Conservation (phyloP, 1,140 invertebrate genomes). For the Nasonia giraulti region DNA sequence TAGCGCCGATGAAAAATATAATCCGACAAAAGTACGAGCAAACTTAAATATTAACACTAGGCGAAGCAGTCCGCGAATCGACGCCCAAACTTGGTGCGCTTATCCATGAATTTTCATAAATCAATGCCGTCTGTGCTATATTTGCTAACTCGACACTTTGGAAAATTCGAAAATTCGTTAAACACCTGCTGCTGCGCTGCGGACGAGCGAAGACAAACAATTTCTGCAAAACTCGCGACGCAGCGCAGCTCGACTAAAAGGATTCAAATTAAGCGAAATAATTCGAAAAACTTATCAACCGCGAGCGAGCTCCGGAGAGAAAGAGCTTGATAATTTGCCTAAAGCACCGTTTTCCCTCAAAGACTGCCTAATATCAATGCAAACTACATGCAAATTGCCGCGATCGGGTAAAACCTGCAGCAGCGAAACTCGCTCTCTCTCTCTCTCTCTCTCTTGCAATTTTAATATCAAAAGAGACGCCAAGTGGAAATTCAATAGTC, state of each 20-base stretch:
- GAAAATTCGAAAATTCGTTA: no score
- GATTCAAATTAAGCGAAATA: neutral
- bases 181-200: no score
- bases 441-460: neutral
- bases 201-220: no score
- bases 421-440: neutral
- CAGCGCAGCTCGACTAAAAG: no score
- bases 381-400: neutral
- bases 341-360: neutral
- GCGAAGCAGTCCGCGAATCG: no score
- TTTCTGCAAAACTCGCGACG: neutral
- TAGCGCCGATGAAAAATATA: no score
- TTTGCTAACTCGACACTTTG: no score
- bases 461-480: constrained; percentile 28
- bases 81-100: no score
- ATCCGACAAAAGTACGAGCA: no score
- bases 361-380: neutral
- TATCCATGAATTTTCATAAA: no score
- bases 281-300: neutral
- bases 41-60: no score
- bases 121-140: no score
- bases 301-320: neutral
- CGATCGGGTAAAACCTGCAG: neutral
- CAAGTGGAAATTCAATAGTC: neutral
- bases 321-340: neutral